Conservation (phyloP, 2,113 vertebrate species). For the Apistogramma diplotaenia region DNA sequence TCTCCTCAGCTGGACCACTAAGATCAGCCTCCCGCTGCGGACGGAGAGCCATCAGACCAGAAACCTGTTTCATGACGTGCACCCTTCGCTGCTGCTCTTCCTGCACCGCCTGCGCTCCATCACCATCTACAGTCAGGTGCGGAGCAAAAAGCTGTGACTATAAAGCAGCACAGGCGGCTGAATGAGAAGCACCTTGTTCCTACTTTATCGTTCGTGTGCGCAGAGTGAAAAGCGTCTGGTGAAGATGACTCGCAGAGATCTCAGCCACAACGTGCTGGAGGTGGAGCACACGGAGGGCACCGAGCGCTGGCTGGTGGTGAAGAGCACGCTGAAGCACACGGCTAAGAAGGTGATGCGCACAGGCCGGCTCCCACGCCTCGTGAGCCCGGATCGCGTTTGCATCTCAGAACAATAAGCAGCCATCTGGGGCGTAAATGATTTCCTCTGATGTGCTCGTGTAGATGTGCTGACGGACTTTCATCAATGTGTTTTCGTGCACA, state of each 20-base stretch:
- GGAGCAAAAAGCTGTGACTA: not conserved
- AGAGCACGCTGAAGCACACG: constrained; percentile 59
- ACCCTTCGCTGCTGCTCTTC: constrained; percentile 81
- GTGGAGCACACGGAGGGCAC: constrained; percentile 73
- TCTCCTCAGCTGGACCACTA: constrained; percentile 76
- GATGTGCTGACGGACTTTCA: not conserved
- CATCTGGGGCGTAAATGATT: not conserved
- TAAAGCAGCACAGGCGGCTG: not conserved
- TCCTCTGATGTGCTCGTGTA: not conserved
- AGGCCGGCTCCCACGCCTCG: not conserved
- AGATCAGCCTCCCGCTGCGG: constrained; percentile 79
- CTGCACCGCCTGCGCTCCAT: constrained; percentile 80
- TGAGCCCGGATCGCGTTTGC: not conserved
- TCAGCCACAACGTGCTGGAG: constrained; percentile 74
- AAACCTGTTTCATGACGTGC: constrained; percentile 81
- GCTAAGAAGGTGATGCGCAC: constrained; percentile 66
- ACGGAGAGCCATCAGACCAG: constrained; percentile 76
- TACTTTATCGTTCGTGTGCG: not conserved
- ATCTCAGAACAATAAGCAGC: not conserved
- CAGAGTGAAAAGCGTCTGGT: constrained; percentile 71
- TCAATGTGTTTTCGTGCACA: not conserved
- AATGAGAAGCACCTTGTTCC: rapidly evolving
- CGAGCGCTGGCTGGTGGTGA: constrained; percentile 81
- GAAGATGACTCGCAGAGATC: constrained; percentile 76
- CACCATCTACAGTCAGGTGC: constrained; percentile 78